phyloP scores from a whole-genome alignment of 2,113 vertebrate species.

The Paradisaea rubra region DNA sequence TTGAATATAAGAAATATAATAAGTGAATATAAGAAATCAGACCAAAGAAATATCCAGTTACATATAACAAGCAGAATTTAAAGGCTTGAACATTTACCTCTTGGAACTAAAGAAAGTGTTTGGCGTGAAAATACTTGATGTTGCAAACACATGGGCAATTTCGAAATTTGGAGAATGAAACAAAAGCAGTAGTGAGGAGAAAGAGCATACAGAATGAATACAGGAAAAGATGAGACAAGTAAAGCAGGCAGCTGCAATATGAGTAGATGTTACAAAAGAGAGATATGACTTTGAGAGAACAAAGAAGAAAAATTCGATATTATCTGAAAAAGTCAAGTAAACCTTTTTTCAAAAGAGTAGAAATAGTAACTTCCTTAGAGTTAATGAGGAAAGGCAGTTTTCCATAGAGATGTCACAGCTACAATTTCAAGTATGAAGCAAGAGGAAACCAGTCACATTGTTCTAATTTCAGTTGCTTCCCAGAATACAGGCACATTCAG shows the following conservation, averaged over 20 bases:
- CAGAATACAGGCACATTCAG: background rate
- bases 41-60: background rate
- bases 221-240: background rate
- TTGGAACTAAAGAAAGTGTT: background rate
- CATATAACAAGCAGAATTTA: background rate
- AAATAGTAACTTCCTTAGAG: background rate
- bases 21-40: background rate
- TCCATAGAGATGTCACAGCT: background rate
- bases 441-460: background rate
- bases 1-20: too few relatives aligned
- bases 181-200: background rate
- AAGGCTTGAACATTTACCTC: background rate
- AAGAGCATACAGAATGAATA: background rate
- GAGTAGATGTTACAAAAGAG: background rate
- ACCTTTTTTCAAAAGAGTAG: background rate
- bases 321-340: background rate
- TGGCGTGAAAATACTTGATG: background rate
- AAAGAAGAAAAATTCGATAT: background rate
- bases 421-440: background rate
- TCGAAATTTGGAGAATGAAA: background rate
- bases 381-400: background rate
- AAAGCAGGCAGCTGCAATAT: background rate
- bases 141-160: background rate
- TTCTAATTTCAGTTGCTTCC: background rate
- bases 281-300: background rate